These are phyloP conservation scores for Octomys mimax DNA, from an alignment of 2,797 vertebrate species.

Conservation along the genomic window DNA sequence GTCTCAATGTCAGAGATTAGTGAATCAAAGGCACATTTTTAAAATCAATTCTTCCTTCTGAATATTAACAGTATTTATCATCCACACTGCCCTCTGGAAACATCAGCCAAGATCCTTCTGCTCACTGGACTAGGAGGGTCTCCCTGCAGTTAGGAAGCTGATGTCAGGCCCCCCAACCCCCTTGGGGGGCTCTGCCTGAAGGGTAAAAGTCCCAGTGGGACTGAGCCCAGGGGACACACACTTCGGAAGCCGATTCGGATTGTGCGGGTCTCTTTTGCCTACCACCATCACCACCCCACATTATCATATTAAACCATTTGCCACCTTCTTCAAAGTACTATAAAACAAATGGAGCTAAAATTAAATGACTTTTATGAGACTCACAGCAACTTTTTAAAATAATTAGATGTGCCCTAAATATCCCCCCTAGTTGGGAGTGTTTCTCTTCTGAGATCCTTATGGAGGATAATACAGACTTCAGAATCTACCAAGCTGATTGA, in stretches of 20 bases:
- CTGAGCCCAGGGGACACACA: rapidly evolving
- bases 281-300: background rate
- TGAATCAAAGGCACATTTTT: slow-evolving; percentile 86
- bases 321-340: background rate
- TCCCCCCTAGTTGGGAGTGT: too few species aligned
- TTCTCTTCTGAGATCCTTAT: background rate
- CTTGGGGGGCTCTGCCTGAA: background rate
- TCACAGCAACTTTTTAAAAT: slow-evolving; percentile 26
- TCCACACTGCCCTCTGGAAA: slow-evolving; percentile 78
- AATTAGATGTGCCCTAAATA: background rate
- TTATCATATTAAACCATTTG: background rate
- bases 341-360: background rate
- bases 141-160: background rate
- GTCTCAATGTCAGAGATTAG: slow-evolving; percentile 86
- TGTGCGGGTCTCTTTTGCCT: rapidly evolving
- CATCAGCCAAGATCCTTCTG: slow-evolving; percentile 46
- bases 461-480: background rate
- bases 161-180: background rate
- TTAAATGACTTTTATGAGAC: background rate
- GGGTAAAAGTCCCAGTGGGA: background rate
- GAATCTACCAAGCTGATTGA: background rate
- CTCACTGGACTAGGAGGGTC: background rate
- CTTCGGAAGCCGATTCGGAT: background rate
- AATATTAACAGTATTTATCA: slow-evolving; percentile 87
- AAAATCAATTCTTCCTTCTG: slow-evolving; percentile 85